A percentile compares a stretch with the other conserved stretches of the same genome.
These are phyloP conservation scores for Amblyjoppa fuscipennis DNA, from an alignment of 2,888 invertebrate species.

Conservation along the genomic window DNA sequence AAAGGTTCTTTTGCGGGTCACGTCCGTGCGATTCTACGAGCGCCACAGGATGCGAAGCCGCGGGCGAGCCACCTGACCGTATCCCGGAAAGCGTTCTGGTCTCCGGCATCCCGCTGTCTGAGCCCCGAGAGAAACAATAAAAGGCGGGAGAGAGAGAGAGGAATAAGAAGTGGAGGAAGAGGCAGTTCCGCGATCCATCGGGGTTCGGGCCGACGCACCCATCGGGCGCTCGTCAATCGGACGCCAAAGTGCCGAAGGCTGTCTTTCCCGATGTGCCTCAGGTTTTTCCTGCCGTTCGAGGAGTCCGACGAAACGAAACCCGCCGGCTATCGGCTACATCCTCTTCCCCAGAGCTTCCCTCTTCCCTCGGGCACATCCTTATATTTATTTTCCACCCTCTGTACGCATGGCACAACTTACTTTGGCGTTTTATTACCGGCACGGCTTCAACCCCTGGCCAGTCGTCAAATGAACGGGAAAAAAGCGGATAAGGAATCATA, in stretches of 20 bases:
- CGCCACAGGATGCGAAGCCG: slow-evolving; percentile 39
- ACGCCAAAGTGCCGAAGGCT: slow-evolving; percentile 31
- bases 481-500: too few species aligned
- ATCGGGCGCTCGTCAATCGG: slow-evolving; percentile 36
- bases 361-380: slow-evolving; percentile 1
- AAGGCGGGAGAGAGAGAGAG: slow-evolving; percentile 44
- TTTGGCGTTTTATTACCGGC: neutral
- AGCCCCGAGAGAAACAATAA: slow-evolving; percentile 52
- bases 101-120: slow-evolving; percentile 17
- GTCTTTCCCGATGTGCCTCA: slow-evolving; percentile 1
- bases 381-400: slow-evolving; percentile 29
- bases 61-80: slow-evolving; percentile 44
- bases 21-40: slow-evolving; percentile 50
- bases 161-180: neutral
- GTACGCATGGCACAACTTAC: slow-evolving; percentile 28
- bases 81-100: slow-evolving; percentile 46
- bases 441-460: neutral
- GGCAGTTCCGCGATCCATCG: slow-evolving; percentile 38
- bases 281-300: neutral
- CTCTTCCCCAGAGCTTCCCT: slow-evolving; percentile 1
- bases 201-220: slow-evolving; percentile 32
- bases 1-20: slow-evolving; percentile 44
- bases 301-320: slow-evolving; percentile 17
- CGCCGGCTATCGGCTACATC: slow-evolving; percentile 3
- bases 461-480: neutral